Conservation (phyloP, 2,888 invertebrate species). For the Hedychridium roseum region DNA sequence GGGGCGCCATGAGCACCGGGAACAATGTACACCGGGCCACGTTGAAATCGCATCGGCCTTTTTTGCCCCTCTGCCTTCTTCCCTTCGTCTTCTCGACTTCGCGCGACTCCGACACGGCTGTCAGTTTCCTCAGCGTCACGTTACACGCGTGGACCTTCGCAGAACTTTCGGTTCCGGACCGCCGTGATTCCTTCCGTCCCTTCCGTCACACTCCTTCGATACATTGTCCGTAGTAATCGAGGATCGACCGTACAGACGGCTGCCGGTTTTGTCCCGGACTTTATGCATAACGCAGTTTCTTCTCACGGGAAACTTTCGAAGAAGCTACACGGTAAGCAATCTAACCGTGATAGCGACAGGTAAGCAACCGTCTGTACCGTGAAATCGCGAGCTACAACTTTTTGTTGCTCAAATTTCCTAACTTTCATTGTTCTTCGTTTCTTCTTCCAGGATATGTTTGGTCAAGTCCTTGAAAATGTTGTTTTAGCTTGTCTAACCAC, state of each 20-base stretch:
- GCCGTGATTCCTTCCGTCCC: constrained; percentile 7
- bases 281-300: too few relatives aligned
- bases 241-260: constrained; percentile 12
- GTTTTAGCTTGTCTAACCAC: too few relatives aligned
- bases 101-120: too few relatives aligned
- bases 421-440: too few relatives aligned
- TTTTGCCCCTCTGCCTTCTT: constrained; percentile 13
- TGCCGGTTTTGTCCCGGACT: constrained; percentile 11
- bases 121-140: background rate
- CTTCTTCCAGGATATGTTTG: too few relatives aligned
- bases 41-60: constrained; percentile 26
- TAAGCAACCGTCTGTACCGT: too few relatives aligned
- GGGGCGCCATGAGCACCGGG: constrained; percentile 32
- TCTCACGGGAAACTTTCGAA: too few relatives aligned
- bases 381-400: too few relatives aligned
- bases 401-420: too few relatives aligned
- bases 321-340: too few relatives aligned
- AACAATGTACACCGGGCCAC: constrained; percentile 31
- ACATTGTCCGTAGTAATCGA: constrained; percentile 15
- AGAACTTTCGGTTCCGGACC: constrained; percentile 3
- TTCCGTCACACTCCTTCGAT: constrained; percentile 11
- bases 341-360: too few relatives aligned
- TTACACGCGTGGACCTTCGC: constrained; percentile 6
- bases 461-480: too few relatives aligned
- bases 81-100: constrained; percentile 15